Evolutionary conservation across 1,140 invertebrate species (phyloP), one percentile per base, ranked within the genome.

Genomic region (Brachionus paranguensis): DNA sequence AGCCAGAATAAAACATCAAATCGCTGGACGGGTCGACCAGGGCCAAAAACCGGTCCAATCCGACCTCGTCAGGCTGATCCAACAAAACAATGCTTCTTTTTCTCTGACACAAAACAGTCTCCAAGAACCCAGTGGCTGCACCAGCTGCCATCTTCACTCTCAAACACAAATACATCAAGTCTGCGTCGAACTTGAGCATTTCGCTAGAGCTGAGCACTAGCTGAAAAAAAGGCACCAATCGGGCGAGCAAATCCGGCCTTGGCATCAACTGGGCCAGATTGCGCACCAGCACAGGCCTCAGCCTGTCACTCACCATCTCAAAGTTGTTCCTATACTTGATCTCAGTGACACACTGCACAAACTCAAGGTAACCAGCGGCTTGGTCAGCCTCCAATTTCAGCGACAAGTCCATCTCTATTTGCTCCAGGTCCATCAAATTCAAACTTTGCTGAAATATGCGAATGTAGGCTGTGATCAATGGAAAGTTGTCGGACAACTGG

Each of bases 381-480:
- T 72, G 3, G 37, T 6, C 33, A 4, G 37, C 5, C 10, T 72
- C 68, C 1, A 72, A 45, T 11, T 45, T 20, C 1, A 20, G 6
- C 12, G 33, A 20, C 8, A 72, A 43, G 17, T 72, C 68, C n/a
- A 41, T 20, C 20, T 76, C 72, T 27, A 76, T 27, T 27, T 50
- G 43, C 20, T 76, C 43, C n/a, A 76, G 43, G 27, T 76, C 72
- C 20, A 76, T 76, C 53, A 76, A 14, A 50, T 76, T 76, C 11
- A 76, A 47, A 29, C 43, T 76, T 27, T 76, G 43, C 27, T 76
- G 72, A 29, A 76, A 76, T 50, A 76, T 76, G 8, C 27, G n/a
- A 3, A 76, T 12, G n/a, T 76, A 76, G 7, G 20, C 43, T 27
- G 72, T 50, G 20, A 76, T 76, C 50, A 76, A 50, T 2, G 27